Base-by-base conservation (phyloP, 2,888 invertebrate species). In the Hypomecis punctinalis region DNA sequence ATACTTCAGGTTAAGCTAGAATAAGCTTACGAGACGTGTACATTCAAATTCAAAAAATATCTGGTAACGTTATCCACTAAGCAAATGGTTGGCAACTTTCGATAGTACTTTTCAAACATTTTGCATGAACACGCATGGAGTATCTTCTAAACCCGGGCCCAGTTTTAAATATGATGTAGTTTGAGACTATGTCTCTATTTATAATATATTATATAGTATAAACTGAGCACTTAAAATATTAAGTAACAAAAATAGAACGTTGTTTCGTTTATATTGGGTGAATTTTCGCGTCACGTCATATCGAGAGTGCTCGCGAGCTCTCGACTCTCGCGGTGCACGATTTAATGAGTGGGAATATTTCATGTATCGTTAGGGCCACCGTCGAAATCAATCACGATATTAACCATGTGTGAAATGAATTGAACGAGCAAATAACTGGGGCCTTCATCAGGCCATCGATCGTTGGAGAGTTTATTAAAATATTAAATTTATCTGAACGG, bases 341-440 rank as follows among this genome's bases (percentile, higher is more conserved):
- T 88, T 88, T 91, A 90, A 91, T 91, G 89, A 90, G 85, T 85
- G 87, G 80, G 87, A 89, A 89, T 88, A 86, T 91, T 90, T 89
- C 87, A 89, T 88, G 88, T 89, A 88, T 90, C 90, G 88, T 90
- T 89, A 86, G 85, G 85, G 87, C 82, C 83, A 80, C 84, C 84
- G 81, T 84, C 83, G 87, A 86, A 87, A 91, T 91, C 90, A 90
- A 91, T 91, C 88, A 89, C 83, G 84, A 84, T 89, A 89, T 89
- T 90, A 89, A 89, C 84, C 86, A 86, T 83, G 86, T 85, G 87
- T 86, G 80, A 90, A 89, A 89, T 86, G 89, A 88, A 87, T 83
- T 84, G 86, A 83, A 87, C 81, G 81, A 80, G 80, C 82, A 82
- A 79, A 83, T 81, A 82, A 82, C 76, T 77, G 76, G 72, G 69